Conservation (phyloP, 2,888 invertebrate genomes). For the Pandemis heparana region DNA sequence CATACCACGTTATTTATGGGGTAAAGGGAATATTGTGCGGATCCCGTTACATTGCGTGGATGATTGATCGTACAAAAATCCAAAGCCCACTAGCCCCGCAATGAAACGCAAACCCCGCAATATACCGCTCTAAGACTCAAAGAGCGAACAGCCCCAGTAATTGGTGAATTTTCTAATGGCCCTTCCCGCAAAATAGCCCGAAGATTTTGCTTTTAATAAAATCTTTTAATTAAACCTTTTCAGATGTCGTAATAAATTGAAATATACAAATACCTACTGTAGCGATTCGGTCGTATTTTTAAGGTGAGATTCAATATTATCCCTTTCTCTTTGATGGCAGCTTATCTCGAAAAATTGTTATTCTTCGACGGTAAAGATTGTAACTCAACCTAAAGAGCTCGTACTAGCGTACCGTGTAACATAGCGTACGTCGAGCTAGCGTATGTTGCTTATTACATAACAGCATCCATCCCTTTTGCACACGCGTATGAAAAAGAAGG, state of each 20-base stretch:
- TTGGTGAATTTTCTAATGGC: slow-evolving; percentile 30
- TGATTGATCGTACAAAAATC: background rate
- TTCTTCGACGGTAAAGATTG: too few relatives aligned
- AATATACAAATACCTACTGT: background rate
- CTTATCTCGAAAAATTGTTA: background rate
- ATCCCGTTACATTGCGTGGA: background rate
- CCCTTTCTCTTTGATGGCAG: background rate
- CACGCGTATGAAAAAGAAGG: too few relatives aligned
- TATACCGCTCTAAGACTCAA: background rate
- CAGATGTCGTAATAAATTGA: slow-evolving; percentile 6
- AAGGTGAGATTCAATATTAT: background rate
- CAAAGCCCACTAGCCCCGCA: background rate
- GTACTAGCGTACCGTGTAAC: too few relatives aligned
- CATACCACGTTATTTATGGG: background rate
- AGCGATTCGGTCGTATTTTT: background rate
- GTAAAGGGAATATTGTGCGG: background rate
- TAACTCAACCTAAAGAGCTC: too few relatives aligned
- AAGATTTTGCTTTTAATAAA: slow-evolving; percentile 10
- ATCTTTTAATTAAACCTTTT: slow-evolving; percentile 20
- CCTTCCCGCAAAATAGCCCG: background rate
- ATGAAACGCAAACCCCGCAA: background rate
- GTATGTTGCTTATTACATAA: too few relatives aligned
- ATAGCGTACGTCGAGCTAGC: too few relatives aligned
- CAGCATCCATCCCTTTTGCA: too few relatives aligned
- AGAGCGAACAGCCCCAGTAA: slow-evolving; percentile 27